Evolutionary conservation across 2,113 vertebrate genomes (phyloP).

Genomic region (Morphnarchus princeps): DNA sequence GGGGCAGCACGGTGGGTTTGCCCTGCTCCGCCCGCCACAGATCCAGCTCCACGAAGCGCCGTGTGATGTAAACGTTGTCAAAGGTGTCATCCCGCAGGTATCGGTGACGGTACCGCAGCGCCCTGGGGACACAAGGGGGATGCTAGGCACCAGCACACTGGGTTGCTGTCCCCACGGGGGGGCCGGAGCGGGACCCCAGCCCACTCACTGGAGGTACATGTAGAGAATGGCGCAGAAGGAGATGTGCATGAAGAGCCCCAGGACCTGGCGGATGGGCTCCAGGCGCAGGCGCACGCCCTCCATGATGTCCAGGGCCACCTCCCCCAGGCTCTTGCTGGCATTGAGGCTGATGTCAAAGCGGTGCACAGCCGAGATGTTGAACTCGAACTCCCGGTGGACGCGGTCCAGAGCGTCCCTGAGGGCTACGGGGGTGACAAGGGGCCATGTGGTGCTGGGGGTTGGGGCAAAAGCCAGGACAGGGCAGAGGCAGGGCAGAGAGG

Average conservation of each 20-base stretch:
- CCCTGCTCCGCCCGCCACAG: conserved; percentile 40
- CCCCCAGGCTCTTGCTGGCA: conserved; percentile 76
- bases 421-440: conserved; percentile 59
- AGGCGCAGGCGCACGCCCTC: conserved; percentile 65
- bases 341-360: conserved; percentile 71
- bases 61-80: conserved; percentile 86
- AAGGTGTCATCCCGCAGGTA: conserved; percentile 79
- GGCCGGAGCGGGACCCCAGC: accelerated
- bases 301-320: conserved; percentile 78
- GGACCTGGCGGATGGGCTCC: background rate
- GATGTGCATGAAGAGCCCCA: conserved; percentile 64
- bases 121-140: conserved; percentile 51
- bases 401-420: conserved; percentile 50
- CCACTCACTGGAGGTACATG: conserved; percentile 79
- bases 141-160: accelerated
- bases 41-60: conserved; percentile 77
- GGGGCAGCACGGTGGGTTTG: conserved; percentile 76
- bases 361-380: conserved; percentile 77
- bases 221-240: conserved; percentile 67
- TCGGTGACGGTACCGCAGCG: conserved; percentile 69
- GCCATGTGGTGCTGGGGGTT: accelerated
- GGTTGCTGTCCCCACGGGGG: accelerated
- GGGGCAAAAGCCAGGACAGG: accelerated
- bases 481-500: no score
- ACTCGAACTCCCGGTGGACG: conserved; percentile 84